These are phyloP conservation scores for Macrosteles quadrilineatus DNA, from an alignment of 1,140 invertebrate species.

Conservation along the genomic window DNA sequence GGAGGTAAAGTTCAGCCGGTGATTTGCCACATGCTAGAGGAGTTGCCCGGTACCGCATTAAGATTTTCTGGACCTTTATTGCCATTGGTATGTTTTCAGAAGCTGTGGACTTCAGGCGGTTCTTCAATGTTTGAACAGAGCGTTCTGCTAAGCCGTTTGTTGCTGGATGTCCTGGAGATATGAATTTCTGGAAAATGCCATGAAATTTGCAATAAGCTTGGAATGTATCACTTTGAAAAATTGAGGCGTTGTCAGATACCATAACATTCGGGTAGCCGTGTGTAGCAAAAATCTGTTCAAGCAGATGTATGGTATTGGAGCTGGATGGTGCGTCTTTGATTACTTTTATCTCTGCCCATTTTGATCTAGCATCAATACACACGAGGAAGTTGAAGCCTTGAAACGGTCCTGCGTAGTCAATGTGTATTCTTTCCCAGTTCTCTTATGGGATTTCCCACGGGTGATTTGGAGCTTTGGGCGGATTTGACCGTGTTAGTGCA, in stretches of 20 bases:
- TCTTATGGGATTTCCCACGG: too few relatives aligned
- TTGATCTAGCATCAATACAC: too few relatives aligned
- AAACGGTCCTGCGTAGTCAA: too few relatives aligned
- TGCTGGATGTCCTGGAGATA: slow-evolving; percentile 41
- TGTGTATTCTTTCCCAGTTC: too few relatives aligned
- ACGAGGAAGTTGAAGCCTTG: too few relatives aligned
- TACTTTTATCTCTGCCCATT: too few relatives aligned
- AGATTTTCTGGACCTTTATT: slow-evolving; percentile 11
- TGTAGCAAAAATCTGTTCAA: background rate
- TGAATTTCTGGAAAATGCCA: slow-evolving; percentile 43
- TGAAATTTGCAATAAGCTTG: slow-evolving; percentile 38
- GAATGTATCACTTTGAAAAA: slow-evolving; percentile 39
- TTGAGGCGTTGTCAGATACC: slow-evolving; percentile 31
- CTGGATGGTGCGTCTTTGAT: too few relatives aligned
- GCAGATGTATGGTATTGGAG: background rate
- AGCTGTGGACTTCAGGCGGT: slow-evolving; percentile 35
- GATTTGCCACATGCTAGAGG: background rate
- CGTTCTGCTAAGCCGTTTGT: slow-evolving; percentile 45
- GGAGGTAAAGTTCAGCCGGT: slow-evolving; percentile 12
- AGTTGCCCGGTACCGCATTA: slow-evolving; percentile 1
- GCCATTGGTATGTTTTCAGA: slow-evolving; percentile 33
- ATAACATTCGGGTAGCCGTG: slow-evolving; percentile 2
- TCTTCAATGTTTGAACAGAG: slow-evolving; percentile 48
- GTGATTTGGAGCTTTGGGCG: too few relatives aligned
- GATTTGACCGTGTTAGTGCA: too few relatives aligned